Evolutionary conservation across 2,888 invertebrate species (phyloP).

Genomic region (Escarpia spicata): DNA sequence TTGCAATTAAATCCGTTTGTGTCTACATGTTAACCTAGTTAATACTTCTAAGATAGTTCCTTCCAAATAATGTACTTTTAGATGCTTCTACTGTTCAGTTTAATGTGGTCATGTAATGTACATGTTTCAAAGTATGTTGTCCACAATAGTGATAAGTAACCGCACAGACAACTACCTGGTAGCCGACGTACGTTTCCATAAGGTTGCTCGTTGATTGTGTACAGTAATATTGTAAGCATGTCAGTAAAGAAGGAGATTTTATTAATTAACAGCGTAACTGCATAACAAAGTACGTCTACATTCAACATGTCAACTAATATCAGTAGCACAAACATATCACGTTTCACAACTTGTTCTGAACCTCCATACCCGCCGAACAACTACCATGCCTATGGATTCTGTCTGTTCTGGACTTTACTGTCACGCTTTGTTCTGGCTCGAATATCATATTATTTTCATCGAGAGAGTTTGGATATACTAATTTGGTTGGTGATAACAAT

Average conservation of each 20-base stretch:
- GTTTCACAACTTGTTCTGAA: no score
- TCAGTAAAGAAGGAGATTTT: background rate
- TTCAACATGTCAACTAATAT: background rate
- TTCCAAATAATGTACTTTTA: background rate
- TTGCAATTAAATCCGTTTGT: background rate
- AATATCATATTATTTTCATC: no score
- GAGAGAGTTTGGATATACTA: no score
- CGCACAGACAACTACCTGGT: no score
- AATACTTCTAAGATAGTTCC: background rate
- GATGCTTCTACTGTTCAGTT: background rate
- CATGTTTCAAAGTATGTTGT: background rate
- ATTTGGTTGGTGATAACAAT: no score
- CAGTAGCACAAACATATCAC: background rate
- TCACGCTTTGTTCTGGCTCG: no score
- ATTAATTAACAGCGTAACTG: background rate
- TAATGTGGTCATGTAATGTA: background rate
- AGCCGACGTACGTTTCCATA: no score
- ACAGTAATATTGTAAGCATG: background rate
- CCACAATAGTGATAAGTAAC: background rate
- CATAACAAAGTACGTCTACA: background rate
- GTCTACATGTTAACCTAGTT: background rate
- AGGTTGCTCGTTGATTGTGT: background rate
- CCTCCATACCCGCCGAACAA: no score
- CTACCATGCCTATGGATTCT: no score
- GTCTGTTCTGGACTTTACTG: no score